Percentiles rank a stretch among this genome's conserved stretches.
Evolutionary conservation across 2,113 vertebrate species (phyloP).

Genomic region (Muscicapa adusta): DNA sequence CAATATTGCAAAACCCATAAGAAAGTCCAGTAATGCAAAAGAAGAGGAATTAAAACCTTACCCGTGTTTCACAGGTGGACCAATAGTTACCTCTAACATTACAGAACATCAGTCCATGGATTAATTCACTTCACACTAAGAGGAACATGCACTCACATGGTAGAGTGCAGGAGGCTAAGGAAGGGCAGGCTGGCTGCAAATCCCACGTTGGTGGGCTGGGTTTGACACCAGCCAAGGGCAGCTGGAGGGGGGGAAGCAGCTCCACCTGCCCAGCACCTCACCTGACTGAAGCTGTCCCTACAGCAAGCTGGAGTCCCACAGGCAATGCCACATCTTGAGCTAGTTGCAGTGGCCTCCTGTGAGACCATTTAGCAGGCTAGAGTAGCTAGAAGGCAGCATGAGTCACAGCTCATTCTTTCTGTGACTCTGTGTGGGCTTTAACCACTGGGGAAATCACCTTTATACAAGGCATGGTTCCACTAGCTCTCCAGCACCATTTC

Average conservation of each 20-base stretch:
- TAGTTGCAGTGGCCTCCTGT: neutral
- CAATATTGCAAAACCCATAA: neutral
- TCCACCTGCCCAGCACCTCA: neutral
- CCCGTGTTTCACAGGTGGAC: neutral
- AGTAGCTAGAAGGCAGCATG: neutral
- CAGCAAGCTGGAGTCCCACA: neutral
- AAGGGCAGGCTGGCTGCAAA: neutral
- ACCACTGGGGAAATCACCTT: neutral
- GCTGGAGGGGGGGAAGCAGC: accelerated
- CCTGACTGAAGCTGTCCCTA: neutral
- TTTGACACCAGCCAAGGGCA: neutral
- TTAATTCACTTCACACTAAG: neutral
- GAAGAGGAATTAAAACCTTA: neutral
- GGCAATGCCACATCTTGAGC: accelerated
- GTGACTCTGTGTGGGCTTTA: neutral
- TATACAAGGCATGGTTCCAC: neutral
- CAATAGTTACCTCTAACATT: neutral
- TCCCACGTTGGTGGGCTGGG: neutral
- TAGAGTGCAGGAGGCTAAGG: neutral
- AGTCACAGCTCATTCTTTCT: neutral
- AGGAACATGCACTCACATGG: accelerated
- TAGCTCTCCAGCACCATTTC: neutral
- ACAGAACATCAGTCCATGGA: accelerated
- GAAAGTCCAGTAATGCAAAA: neutral
- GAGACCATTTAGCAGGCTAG: neutral